Conservation (phyloP, 1,140 invertebrate species). For the Listronotus oregonensis region DNA sequence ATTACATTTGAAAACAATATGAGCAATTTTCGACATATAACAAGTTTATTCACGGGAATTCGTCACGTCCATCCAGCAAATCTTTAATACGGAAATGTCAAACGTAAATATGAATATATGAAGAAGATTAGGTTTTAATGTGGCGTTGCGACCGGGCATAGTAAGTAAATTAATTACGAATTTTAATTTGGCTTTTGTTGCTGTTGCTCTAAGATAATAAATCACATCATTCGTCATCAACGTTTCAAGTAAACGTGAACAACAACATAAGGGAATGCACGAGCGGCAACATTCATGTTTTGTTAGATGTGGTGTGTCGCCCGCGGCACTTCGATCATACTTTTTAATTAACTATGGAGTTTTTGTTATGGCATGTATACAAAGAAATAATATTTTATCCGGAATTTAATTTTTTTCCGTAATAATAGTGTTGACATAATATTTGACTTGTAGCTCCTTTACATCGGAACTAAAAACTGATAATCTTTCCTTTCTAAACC, state of each 20-base stretch:
- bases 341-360: conserved; percentile 40
- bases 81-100: conserved; percentile 1
- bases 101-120: neutral
- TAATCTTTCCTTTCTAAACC: no score
- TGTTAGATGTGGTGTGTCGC: conserved; percentile 32
- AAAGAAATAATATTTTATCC: conserved; percentile 25
- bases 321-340: conserved; percentile 38
- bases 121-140: conserved; percentile 16
- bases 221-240: conserved; percentile 21
- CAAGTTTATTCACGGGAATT: neutral
- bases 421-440: no score
- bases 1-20: no score
- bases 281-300: conserved; percentile 22
- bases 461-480: no score
- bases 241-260: conserved; percentile 11
- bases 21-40: no score
- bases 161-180: conserved; percentile 18
- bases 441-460: no score
- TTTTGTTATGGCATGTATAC: conserved; percentile 4
- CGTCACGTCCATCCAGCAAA: neutral
- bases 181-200: conserved; percentile 5
- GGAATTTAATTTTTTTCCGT: conserved; percentile 30
- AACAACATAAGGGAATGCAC: conserved; percentile 18
- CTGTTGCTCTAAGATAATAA: conserved; percentile 22
- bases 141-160: conserved; percentile 4